phyloP scores from a whole-genome alignment of 2,113 vertebrate genomes.

The Danionella cerebrum region DNA sequence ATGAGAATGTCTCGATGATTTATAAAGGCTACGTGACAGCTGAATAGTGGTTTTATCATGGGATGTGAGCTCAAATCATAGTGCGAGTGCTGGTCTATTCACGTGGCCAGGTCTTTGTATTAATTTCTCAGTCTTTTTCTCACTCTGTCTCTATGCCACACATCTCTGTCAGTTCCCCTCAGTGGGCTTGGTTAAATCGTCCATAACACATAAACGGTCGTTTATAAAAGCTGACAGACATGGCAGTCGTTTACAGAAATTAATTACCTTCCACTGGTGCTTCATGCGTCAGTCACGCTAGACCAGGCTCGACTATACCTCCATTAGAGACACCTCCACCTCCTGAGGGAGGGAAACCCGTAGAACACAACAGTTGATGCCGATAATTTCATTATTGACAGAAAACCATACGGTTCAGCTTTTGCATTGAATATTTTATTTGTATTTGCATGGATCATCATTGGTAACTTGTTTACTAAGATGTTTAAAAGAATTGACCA shows the following conservation, averaged over 20 bases:
- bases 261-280: conserved; percentile 65
- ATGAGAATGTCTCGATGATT: neutral
- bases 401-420: conserved; percentile 3
- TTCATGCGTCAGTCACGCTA: conserved; percentile 63
- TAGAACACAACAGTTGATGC: conserved; percentile 2
- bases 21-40: conserved; percentile 3
- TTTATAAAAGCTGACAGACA: conserved; percentile 75
- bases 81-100: conserved; percentile 6
- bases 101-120: neutral
- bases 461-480: too few species aligned
- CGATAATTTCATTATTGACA: conserved; percentile 4
- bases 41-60: neutral
- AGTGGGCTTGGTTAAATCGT: conserved; percentile 69
- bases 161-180: conserved; percentile 62
- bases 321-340: conserved; percentile 38
- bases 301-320: conserved; percentile 47
- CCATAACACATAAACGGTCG: conserved; percentile 69
- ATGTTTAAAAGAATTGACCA: too few species aligned
- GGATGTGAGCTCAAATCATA: conserved; percentile 17
- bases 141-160: conserved; percentile 41
- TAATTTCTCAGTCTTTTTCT: conserved; percentile 24
- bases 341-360: conserved; percentile 11
- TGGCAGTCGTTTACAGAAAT: conserved; percentile 70
- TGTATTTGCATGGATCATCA: too few species aligned
- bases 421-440: conserved; percentile 1